These are phyloP conservation scores for Nerophis ophidion DNA, from an alignment of 2,113 vertebrate genomes.

Conservation along the genomic window DNA sequence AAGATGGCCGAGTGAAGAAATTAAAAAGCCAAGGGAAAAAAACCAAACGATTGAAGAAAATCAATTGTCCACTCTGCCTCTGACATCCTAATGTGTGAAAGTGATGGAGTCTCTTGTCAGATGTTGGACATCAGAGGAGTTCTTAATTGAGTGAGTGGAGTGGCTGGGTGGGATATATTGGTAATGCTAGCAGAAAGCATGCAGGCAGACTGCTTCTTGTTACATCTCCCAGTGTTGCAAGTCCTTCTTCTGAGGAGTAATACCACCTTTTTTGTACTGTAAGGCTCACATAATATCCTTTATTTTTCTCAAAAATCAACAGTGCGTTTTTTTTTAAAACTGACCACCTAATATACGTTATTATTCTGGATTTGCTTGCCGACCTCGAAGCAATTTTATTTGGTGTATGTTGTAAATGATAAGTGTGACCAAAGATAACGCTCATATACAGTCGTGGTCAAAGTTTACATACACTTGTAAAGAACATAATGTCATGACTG, in stretches of 20 bases:
- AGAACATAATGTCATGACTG: no score
- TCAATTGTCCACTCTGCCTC: slow-evolving; percentile 67
- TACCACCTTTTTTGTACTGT: no score
- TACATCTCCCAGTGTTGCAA: slow-evolving; percentile 4
- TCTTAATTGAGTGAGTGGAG: slow-evolving; percentile 65
- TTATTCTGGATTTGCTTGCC: no score
- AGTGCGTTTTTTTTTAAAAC: no score
- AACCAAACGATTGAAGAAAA: slow-evolving; percentile 46
- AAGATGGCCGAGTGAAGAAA: slow-evolving; percentile 37
- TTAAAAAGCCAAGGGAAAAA: slow-evolving; percentile 25
- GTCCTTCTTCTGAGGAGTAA: not conserved
- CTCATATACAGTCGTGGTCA: no score
- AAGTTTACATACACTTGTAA: no score
- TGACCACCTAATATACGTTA: no score
- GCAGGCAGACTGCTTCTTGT: slow-evolving; percentile 18
- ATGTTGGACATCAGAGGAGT: slow-evolving; percentile 61
- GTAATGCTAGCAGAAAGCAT: slow-evolving; percentile 25
- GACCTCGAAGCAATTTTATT: no score
- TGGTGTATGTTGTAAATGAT: no score
- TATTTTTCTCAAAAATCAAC: no score
- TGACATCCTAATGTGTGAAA: slow-evolving; percentile 69
- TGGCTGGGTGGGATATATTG: slow-evolving; percentile 27
- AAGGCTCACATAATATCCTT: no score
- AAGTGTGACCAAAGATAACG: no score
- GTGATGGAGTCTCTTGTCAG: slow-evolving; percentile 65